A percentile compares a stretch with the other conserved stretches of the same genome.
These are phyloP conservation scores for Peromyscus attwateri DNA, from an alignment of 2,797 vertebrate genomes.

Conservation along the genomic window DNA sequence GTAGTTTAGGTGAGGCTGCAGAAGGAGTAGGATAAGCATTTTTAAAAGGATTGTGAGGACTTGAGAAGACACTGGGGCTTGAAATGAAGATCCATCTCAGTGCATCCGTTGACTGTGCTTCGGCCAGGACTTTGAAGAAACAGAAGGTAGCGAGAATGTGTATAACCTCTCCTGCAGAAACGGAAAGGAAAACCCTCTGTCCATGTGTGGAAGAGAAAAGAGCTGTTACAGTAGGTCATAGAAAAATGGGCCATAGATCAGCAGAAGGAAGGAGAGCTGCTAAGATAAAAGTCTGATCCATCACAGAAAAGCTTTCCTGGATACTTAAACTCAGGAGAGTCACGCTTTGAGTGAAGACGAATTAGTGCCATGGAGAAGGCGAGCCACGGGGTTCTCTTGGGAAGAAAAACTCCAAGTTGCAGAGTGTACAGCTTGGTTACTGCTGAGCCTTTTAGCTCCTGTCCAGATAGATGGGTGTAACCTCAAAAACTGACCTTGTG, in stretches of 20 bases:
- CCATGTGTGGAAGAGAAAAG: not conserved
- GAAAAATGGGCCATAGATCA: not conserved
- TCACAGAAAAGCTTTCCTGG: slow-evolving; percentile 30
- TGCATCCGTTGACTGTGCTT: not conserved
- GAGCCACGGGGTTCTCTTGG: not conserved
- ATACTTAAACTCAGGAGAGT: not conserved
- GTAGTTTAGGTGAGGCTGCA: not conserved
- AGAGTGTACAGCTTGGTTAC: not conserved
- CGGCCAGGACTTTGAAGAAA: slow-evolving; percentile 24
- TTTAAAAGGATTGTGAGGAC: not conserved
- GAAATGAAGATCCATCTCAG: not conserved
- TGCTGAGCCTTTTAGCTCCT: not conserved
- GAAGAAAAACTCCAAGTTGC: not conserved
- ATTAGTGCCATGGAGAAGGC: not conserved
- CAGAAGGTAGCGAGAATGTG: not conserved
- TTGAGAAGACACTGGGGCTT: not conserved
- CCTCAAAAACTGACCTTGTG: not conserved
- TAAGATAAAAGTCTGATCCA: slow-evolving; percentile 30
- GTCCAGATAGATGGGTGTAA: not conserved
- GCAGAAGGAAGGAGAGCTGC: not conserved
- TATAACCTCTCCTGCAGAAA: not conserved
- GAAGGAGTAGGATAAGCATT: not conserved
- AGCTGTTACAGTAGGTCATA: too few relatives aligned
- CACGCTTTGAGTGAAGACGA: slow-evolving; percentile 14
- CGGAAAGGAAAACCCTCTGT: not conserved